These are phyloP conservation scores for Caenorhabditis imperialis DNA, from an alignment of 2,888 invertebrate species.

Conservation along the genomic window DNA sequence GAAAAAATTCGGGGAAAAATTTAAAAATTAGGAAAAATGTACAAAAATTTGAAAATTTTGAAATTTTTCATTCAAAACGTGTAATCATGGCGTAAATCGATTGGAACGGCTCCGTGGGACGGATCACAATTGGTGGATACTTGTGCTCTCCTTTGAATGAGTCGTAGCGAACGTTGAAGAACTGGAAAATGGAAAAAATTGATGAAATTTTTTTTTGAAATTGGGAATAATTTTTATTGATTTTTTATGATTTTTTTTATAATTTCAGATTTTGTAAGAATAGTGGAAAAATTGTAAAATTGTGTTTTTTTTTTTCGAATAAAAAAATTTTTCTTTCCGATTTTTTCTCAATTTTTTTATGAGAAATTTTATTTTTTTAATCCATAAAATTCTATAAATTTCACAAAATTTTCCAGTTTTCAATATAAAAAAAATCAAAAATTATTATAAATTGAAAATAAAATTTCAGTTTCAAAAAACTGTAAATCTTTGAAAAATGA, in stretches of 20 bases:
- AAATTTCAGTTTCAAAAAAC: not conserved
- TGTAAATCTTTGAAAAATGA: not conserved
- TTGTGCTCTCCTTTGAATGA: constrained; percentile 57
- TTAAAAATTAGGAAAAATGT: not conserved
- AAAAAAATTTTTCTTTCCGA: not conserved
- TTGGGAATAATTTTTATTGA: too few relatives aligned
- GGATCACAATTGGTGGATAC: constrained; percentile 58
- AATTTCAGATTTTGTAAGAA: not conserved
- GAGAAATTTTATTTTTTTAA: too few relatives aligned
- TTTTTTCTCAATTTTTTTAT: not conserved
- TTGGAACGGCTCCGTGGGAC: constrained; percentile 26
- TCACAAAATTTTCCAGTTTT: too few relatives aligned
- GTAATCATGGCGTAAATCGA: constrained; percentile 51
- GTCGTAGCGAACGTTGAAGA: constrained; percentile 55
- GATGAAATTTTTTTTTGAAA: not conserved
- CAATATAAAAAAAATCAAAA: too few relatives aligned
- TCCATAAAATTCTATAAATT: too few relatives aligned
- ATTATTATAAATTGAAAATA: not conserved
- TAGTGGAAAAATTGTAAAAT: constrained; percentile 2
- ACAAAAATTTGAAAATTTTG: constrained; percentile 2
- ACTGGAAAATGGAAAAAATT: constrained; percentile 28
- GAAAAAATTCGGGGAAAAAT: not conserved
- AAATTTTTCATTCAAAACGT: constrained; percentile 3
- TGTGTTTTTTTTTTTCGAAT: not conserved
- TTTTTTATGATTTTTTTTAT: too few relatives aligned